A percentile compares a stretch with the other conserved stretches of the same genome.
Evolutionary conservation across 2,888 invertebrate species (phyloP).

Genomic region (Cephus nigrinus): DNA sequence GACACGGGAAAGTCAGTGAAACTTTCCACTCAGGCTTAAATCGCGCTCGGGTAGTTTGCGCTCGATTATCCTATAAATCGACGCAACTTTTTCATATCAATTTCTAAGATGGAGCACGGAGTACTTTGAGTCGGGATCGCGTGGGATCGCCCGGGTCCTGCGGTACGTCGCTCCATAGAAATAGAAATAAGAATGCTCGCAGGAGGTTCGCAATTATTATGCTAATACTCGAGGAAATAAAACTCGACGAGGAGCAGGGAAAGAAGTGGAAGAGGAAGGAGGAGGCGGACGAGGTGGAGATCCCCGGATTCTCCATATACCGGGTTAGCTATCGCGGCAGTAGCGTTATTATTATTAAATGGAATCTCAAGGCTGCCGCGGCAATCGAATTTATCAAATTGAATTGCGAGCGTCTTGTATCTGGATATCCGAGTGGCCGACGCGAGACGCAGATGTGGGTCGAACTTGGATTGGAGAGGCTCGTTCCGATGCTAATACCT

Average conservation of each 20-base stretch:
- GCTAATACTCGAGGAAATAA: constrained; percentile 52
- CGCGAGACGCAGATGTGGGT: constrained; percentile 14
- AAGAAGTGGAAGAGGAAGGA: neutral
- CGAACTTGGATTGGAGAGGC: constrained; percentile 33
- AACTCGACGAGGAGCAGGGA: constrained; percentile 27
- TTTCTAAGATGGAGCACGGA: constrained; percentile 4
- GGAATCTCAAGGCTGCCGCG: constrained; percentile 53
- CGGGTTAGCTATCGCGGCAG: constrained; percentile 1
- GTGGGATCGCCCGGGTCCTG: too few relatives aligned
- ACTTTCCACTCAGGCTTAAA: constrained; percentile 38
- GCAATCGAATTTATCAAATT: constrained; percentile 57
- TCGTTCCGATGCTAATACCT: constrained; percentile 46
- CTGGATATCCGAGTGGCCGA: neutral
- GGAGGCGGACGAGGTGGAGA: too few relatives aligned
- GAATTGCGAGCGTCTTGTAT: constrained; percentile 37
- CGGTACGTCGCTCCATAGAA: constrained; percentile 2
- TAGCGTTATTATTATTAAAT: constrained; percentile 54
- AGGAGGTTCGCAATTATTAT: constrained; percentile 55
- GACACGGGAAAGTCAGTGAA: constrained; percentile 36
- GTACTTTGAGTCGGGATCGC: neutral
- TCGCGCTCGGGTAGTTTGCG: constrained; percentile 19
- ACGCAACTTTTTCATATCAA: constrained; percentile 26
- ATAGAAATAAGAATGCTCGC: constrained; percentile 19
- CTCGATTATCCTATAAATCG: constrained; percentile 35
- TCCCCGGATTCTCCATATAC: neutral